Percentiles rank a stretch among this genome's conserved stretches.
Evolutionary conservation across 92 coral and sea anemone genomes (phyloP).

Genomic region (Siderastrea siderea): DNA sequence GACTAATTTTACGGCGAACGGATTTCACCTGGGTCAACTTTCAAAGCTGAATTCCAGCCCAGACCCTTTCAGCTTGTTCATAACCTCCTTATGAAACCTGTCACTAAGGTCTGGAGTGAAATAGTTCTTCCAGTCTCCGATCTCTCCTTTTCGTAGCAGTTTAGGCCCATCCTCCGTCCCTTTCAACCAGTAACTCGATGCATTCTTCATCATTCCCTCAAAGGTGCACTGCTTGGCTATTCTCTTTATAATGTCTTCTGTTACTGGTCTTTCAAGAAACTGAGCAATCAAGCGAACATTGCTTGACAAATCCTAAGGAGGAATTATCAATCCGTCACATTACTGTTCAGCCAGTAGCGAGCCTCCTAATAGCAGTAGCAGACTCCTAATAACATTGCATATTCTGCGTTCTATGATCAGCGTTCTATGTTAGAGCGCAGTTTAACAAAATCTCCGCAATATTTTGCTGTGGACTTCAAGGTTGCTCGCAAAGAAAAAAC

Average conservation of each 20-base stretch:
- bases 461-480: too few relatives aligned
- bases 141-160: conserved; percentile 47
- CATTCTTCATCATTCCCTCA: conserved; percentile 32
- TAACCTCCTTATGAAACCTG: conserved; percentile 20
- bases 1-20: too few relatives aligned
- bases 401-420: too few relatives aligned
- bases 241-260: conserved; percentile 27
- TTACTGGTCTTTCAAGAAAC: conserved; percentile 38
- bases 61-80: conserved; percentile 37
- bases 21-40: too few relatives aligned
- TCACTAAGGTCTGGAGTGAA: conserved; percentile 37
- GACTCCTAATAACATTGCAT: background rate
- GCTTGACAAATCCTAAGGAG: conserved; percentile 34
- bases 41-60: conserved; percentile 36
- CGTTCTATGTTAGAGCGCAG: too few relatives aligned
- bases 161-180: conserved; percentile 1
- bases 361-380: background rate
- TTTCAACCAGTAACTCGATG: conserved; percentile 9
- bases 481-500: too few relatives aligned
- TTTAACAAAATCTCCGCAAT: too few relatives aligned
- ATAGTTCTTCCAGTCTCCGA: conserved; percentile 58
- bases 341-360: background rate
- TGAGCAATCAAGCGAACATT: conserved; percentile 29
- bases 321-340: background rate
- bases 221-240: conserved; percentile 46